Evolutionary conservation across 1,140 invertebrate genomes (phyloP).

Genomic region (Planococcus citri): DNA sequence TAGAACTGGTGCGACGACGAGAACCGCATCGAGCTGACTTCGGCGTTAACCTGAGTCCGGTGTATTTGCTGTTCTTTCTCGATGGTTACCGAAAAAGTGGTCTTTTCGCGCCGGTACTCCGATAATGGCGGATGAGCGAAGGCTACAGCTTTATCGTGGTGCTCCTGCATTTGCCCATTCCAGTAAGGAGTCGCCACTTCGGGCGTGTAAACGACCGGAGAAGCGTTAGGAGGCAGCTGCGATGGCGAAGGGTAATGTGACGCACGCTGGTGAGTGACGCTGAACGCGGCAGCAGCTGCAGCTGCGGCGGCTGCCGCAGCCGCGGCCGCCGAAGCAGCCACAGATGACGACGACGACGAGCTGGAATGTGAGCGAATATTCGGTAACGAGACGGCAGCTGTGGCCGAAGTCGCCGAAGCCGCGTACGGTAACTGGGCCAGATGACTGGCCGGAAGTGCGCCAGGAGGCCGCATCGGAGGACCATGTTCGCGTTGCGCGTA

Average conservation of each 20-base stretch:
- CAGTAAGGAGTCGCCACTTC: not conserved
- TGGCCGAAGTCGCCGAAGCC: not conserved
- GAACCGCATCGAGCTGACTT: not conserved
- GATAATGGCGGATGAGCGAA: not conserved
- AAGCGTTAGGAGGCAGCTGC: not conserved
- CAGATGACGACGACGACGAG: not conserved
- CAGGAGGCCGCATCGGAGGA: not conserved
- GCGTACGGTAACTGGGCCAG: not conserved
- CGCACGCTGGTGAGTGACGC: not conserved
- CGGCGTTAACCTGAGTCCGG: conserved; percentile 29
- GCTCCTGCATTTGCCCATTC: not conserved
- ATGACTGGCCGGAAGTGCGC: not conserved
- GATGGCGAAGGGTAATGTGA: not conserved
- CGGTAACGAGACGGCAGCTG: not conserved
- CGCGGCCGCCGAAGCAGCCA: too few species aligned
- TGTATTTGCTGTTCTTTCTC: conserved; percentile 21
- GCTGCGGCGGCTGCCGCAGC: too few species aligned
- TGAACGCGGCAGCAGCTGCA: too few species aligned
- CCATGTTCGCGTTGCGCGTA: too few species aligned
- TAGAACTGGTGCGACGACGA: conserved; percentile 24
- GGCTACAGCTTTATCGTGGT: not conserved
- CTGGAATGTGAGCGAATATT: not conserved
- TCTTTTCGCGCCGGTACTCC: not conserved
- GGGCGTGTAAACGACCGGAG: not conserved
- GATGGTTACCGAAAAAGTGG: not conserved